These are phyloP conservation scores for Stegana nigrithorax DNA, from an alignment of 2,888 invertebrate species.

Conservation along the genomic window DNA sequence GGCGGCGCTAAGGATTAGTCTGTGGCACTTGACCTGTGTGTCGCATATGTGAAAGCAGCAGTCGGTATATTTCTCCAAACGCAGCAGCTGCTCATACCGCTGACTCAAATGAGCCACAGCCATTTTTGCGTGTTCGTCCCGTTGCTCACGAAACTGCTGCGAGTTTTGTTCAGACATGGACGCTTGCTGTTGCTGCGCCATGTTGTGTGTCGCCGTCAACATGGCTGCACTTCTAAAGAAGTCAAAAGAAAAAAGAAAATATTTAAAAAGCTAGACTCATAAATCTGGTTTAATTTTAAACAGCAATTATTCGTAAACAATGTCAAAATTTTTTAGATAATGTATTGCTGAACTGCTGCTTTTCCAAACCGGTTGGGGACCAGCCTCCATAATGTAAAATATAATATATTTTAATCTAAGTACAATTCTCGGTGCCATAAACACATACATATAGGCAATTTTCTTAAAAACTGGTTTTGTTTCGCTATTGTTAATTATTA, in stretches of 20 bases:
- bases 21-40: slow-evolving; percentile 78
- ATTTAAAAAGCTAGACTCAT: too few relatives aligned
- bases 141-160: slow-evolving; percentile 39
- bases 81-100: slow-evolving; percentile 62
- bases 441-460: too few relatives aligned
- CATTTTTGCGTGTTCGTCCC: slow-evolving; percentile 36
- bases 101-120: slow-evolving; percentile 44
- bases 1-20: slow-evolving; percentile 83
- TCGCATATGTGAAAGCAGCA: slow-evolving; percentile 64
- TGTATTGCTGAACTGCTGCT: too few relatives aligned
- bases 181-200: neutral
- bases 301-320: too few relatives aligned
- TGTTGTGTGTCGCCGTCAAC: slow-evolving; percentile 26
- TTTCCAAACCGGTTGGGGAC: neutral
- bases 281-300: too few relatives aligned
- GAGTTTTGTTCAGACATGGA: slow-evolving; percentile 28
- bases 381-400: neutral
- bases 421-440: neutral
- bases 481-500: neutral
- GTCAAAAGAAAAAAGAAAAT: neutral
- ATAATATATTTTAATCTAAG: neutral
- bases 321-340: too few relatives aligned
- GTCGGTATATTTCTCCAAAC: slow-evolving; percentile 63
- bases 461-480: neutral
- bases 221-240: slow-evolving; percentile 36